Conservation (phyloP, 92 coral and sea anemone genomes). For the Palythoa caribaeorum region DNA sequence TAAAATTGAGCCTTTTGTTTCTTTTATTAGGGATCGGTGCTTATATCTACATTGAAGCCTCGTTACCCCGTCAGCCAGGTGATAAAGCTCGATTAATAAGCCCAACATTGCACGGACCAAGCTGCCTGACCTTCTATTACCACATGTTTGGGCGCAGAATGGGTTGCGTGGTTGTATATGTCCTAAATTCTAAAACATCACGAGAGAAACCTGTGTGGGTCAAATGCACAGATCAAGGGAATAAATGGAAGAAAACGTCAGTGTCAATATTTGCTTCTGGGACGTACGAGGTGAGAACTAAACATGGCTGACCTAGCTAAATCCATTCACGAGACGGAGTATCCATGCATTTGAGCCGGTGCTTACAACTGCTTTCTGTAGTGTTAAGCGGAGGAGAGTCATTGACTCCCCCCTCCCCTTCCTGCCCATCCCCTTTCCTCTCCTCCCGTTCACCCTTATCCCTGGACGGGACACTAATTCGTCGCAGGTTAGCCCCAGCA, state of each 20-base stretch:
- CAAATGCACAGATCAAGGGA: slow-evolving; percentile 25
- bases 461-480: too few species aligned
- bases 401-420: too few species aligned
- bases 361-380: too few species aligned
- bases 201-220: slow-evolving; percentile 12
- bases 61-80: background rate
- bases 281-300: background rate
- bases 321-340: too few species aligned
- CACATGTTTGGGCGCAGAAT: slow-evolving; percentile 6
- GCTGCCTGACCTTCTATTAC: slow-evolving; percentile 20
- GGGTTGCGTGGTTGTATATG: slow-evolving; percentile 44
- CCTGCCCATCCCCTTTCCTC: too few species aligned
- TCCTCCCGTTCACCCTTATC: too few species aligned
- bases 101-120: background rate
- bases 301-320: too few species aligned
- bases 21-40: background rate
- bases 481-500: too few species aligned
- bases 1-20: too few species aligned
- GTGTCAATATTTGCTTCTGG: background rate
- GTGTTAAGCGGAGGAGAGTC: too few species aligned
- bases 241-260: slow-evolving; percentile 3
- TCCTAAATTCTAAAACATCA: background rate
- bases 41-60: slow-evolving; percentile 20
- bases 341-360: too few species aligned
- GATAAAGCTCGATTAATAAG: slow-evolving; percentile 28